phyloP scores from a whole-genome alignment of 1,140 invertebrate genomes.

The Calosoma granatense region DNA sequence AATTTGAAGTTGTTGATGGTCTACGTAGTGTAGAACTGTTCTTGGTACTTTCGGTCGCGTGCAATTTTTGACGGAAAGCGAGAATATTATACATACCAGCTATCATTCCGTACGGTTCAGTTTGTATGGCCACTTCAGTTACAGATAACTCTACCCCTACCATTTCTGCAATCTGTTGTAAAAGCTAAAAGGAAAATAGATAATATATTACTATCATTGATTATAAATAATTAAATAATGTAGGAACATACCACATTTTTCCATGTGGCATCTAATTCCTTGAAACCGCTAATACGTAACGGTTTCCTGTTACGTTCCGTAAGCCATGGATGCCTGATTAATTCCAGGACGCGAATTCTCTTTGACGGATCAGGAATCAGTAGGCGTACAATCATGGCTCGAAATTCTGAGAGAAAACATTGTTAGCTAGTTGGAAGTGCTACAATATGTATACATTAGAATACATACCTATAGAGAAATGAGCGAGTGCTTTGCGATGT shows the following conservation, averaged over 20 bases:
- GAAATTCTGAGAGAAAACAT: conserved; percentile 20
- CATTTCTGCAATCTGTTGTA: conserved; percentile 15
- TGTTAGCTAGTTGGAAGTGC: neutral
- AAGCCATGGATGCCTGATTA: conserved; percentile 29
- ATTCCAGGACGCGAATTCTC: conserved; percentile 25
- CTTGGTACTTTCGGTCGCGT: conserved; percentile 14
- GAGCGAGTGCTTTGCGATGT: conserved; percentile 36
- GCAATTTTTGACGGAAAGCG: conserved; percentile 15
- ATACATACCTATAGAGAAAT: conserved; percentile 25
- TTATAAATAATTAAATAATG: too few relatives aligned
- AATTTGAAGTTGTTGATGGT: neutral
- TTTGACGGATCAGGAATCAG: conserved; percentile 25
- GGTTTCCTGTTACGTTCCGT: conserved; percentile 29
- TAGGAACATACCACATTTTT: conserved; percentile 16
- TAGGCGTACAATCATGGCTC: conserved; percentile 23
- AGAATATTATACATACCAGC: conserved; percentile 30
- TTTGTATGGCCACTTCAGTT: conserved; percentile 13
- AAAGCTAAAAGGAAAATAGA: conserved; percentile 18
- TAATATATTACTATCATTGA: too few relatives aligned
- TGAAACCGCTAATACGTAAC: conserved; percentile 24
- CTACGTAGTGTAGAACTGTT: neutral
- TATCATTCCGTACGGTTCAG: conserved; percentile 23
- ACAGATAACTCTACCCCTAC: conserved; percentile 8
- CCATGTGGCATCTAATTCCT: conserved; percentile 19
- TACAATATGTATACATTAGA: conserved; percentile 5